These are phyloP conservation scores for Volucella inanis DNA, from an alignment of 2,888 invertebrate species.

Conservation along the genomic window DNA sequence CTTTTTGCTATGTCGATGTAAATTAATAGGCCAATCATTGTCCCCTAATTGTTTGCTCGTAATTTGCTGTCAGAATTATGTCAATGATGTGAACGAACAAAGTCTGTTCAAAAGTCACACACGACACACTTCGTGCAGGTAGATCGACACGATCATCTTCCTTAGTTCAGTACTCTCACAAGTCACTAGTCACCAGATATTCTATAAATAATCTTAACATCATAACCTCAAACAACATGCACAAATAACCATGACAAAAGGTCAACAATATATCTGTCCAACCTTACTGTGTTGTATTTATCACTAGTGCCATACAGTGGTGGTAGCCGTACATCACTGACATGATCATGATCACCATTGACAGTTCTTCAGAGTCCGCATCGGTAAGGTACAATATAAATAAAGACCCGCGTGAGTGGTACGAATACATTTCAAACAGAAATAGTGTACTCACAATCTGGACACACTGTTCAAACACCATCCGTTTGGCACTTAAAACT, in stretches of 20 bases:
- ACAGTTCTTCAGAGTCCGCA: neutral
- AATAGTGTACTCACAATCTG: constrained; percentile 41
- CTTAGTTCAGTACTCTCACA: constrained; percentile 30
- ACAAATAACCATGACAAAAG: constrained; percentile 75
- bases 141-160: constrained; percentile 3
- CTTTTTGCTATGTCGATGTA: neutral
- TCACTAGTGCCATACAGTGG: neutral
- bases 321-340: constrained; percentile 47
- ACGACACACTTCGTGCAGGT: neutral
- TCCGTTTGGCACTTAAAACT: constrained; percentile 70
- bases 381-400: constrained; percentile 55
- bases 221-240: constrained; percentile 75
- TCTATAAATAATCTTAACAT: constrained; percentile 75
- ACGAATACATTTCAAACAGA: constrained; percentile 60
- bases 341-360: constrained; percentile 59
- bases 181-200: constrained; percentile 61
- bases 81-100: constrained; percentile 68
- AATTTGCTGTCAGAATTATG: constrained; percentile 63
- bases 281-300: constrained; percentile 8
- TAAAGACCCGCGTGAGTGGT: constrained; percentile 56
- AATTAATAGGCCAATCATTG: constrained; percentile 67
- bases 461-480: constrained; percentile 66
- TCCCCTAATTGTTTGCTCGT: constrained; percentile 51
- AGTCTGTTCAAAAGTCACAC: neutral
- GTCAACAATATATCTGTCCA: constrained; percentile 70